Evolutionary conservation across 2,113 vertebrate genomes (phyloP), one percentile per base, ranked within the genome.

Genomic region (Lynx canadensis): DNA sequence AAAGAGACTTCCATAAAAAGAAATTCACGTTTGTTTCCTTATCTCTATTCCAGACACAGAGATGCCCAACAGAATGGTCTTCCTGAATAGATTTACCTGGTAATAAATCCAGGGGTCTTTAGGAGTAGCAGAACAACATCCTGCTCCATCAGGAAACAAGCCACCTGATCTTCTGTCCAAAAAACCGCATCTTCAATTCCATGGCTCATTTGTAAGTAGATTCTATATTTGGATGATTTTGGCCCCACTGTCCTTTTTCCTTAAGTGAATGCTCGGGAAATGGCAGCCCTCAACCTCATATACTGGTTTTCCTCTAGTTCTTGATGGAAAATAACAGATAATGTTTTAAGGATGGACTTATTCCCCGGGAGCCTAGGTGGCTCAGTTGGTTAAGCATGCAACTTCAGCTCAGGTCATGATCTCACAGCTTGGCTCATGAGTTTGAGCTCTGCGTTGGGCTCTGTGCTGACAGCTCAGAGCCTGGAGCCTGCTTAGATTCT

Each of bases 1-100:
- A 48, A 83, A 92, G 57, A 90, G 65, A 86, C 3, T 76, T 90
- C 57, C 57, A 81, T 50, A 16, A 65, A 89, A 91, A 96, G 18
- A 80, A 83, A 86, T 76, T 90, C n/a, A 78, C 11, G 33, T 36
- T 76, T 93, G 48, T 71, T 68, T 86, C 8, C 57, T 95, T 86
- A 36, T 52, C 23, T 69, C 57, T 90, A 13, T 78, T 68, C 80
- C 81, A 90, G 74, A 89, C 60, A 19, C 73, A 93, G 66, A 69
- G 63, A 63, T 86, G 16, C 16, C 41, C 80, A 78, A 80, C 27
- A 69, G 50, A 41, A 76, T 19, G 48, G 48, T 69, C 80, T 87
- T 82, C 78, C n/a, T 90, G 36, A 41, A 60, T 9, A n/a, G 38
- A 48, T 80, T 38, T 85, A 4, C 80, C 85, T 90, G 33, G 29